These are phyloP conservation scores for Dryococelus australis DNA, from an alignment of 2,888 invertebrate species.

Conservation along the genomic window DNA sequence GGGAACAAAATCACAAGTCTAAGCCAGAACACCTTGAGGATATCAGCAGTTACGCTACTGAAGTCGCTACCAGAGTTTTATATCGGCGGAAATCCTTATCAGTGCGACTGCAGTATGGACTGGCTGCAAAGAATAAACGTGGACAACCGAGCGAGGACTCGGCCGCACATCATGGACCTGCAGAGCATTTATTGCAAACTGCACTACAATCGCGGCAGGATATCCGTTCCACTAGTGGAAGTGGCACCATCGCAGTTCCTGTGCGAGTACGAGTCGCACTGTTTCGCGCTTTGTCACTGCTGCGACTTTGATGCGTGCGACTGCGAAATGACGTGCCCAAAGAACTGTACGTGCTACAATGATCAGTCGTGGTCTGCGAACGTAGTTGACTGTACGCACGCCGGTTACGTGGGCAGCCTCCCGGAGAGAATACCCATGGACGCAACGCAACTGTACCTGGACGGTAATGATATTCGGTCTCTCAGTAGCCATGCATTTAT, in stretches of 20 bases:
- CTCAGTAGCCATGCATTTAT: conserved; percentile 86
- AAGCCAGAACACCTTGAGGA: conserved; percentile 77
- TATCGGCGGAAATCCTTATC: conserved; percentile 84
- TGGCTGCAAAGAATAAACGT: conserved; percentile 84
- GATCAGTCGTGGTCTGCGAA: conserved; percentile 88
- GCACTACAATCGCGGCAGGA: conserved; percentile 76
- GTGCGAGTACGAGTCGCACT: conserved; percentile 84
- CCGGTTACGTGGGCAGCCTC: conserved; percentile 72
- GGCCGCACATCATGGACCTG: conserved; percentile 82
- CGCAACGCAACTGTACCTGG: conserved; percentile 85
- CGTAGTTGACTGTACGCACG: conserved; percentile 81
- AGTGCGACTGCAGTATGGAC: conserved; percentile 91
- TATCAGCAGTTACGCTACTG: conserved; percentile 76
- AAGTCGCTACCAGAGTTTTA: conserved; percentile 81
- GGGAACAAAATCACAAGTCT: conserved; percentile 80
- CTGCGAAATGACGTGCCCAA: conserved; percentile 91
- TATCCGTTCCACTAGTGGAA: conserved; percentile 77
- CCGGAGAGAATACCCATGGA: conserved; percentile 90
- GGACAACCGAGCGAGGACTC: conserved; percentile 75
- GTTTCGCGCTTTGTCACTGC: conserved; percentile 87
- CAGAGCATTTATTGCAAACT: conserved; percentile 84
- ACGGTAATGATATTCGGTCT: conserved; percentile 80
- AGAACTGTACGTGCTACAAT: conserved; percentile 87
- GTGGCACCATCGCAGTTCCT: conserved; percentile 83
- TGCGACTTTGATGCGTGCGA: conserved; percentile 93